These are phyloP conservation scores for Oxygymnocypris stewartii DNA, from an alignment of 2,113 vertebrate species.

Conservation along the genomic window DNA sequence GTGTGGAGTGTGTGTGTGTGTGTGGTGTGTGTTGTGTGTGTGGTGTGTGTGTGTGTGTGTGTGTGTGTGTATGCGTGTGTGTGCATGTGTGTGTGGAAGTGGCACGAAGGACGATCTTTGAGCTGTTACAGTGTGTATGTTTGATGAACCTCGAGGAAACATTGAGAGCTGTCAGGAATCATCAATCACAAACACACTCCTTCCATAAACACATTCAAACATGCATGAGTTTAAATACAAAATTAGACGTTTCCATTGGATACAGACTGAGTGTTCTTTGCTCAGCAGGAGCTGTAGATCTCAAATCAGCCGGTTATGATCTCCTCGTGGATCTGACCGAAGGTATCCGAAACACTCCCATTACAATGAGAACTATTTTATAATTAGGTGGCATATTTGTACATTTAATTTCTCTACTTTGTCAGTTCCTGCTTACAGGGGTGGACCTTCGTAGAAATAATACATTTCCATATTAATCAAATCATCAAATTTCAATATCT, in stretches of 20 bases:
- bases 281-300: not conserved
- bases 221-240: conserved; percentile 68
- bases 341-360: not conserved
- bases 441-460: not conserved
- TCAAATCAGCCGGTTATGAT: not conserved
- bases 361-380: not conserved
- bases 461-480: not conserved
- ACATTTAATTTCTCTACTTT: not conserved
- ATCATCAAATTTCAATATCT: not conserved
- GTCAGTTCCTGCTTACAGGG: not conserved
- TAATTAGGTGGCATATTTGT: not conserved
- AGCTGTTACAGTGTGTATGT: conserved; percentile 65
- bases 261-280: conserved; percentile 57
- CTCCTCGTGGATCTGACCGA: not conserved
- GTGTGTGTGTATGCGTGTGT: not conserved
- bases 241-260: conserved; percentile 48
- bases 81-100: not conserved
- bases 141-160: conserved; percentile 72
- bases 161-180: conserved; percentile 70
- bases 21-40: too few species aligned
- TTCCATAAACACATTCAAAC: conserved; percentile 76
- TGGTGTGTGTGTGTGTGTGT: too few species aligned
- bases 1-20: too few species aligned
- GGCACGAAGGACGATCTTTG: conserved; percentile 51
- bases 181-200: conserved; percentile 76